A percentile compares a stretch with the other conserved stretches of the same genome.
These are phyloP conservation scores for Cerceris rybyensis DNA, from an alignment of 2,888 invertebrate species.

Conservation along the genomic window DNA sequence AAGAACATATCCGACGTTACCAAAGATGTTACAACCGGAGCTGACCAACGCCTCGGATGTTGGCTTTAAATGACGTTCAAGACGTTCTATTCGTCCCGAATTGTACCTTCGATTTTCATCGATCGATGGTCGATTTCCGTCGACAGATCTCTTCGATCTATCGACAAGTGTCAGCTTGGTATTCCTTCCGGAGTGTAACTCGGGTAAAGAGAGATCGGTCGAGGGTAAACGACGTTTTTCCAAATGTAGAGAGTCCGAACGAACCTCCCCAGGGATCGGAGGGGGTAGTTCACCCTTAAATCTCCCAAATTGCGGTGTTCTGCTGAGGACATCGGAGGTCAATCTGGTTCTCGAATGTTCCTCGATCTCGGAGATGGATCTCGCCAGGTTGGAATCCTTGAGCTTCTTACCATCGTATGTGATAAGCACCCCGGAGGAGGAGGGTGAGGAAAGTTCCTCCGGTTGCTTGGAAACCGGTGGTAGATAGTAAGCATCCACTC, in stretches of 20 bases:
- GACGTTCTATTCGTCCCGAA: constrained; percentile 13
- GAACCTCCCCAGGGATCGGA: constrained; percentile 80
- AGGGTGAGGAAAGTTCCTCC: constrained; percentile 82
- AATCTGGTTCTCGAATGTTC: constrained; percentile 74
- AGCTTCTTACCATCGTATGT: constrained; percentile 90
- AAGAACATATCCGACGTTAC: constrained; percentile 73
- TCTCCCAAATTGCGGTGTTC: constrained; percentile 89
- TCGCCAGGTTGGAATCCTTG: constrained; percentile 85
- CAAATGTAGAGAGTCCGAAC: constrained; percentile 70
- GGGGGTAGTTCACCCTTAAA: constrained; percentile 90
- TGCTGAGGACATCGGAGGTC: constrained; percentile 85
- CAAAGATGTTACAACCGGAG: constrained; percentile 70
- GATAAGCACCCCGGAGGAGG: constrained; percentile 82
- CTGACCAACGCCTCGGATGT: constrained; percentile 56
- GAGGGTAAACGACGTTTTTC: constrained; percentile 33
- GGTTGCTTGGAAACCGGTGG: constrained; percentile 84
- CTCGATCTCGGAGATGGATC: constrained; percentile 82
- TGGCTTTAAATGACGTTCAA: constrained; percentile 28
- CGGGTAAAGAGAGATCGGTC: constrained; percentile 23
- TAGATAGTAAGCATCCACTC: constrained; percentile 88
- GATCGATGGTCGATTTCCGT: constrained; percentile 40
- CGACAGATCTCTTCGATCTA: constrained; percentile 68
- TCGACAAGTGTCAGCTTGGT: constrained; percentile 58
- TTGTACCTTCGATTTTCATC: background rate
- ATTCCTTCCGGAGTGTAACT: constrained; percentile 37